A percentile compares a stretch with the other conserved stretches of the same genome.
Evolutionary conservation across 2,797 vertebrate species (phyloP).

Genomic region (Cossypha dichroa): DNA sequence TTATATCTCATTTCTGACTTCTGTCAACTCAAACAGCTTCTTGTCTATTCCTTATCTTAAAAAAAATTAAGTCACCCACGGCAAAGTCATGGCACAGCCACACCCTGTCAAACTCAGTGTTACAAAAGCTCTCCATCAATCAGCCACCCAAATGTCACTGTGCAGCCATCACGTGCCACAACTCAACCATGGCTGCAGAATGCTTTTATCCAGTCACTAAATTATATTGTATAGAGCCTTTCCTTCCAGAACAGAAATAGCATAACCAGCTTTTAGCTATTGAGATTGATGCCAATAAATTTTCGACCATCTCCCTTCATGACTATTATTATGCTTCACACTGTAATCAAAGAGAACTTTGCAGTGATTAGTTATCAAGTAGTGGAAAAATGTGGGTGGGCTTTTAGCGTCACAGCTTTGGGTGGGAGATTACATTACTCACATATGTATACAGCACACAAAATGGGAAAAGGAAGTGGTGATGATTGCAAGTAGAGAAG

Average conservation of each 20-base stretch:
- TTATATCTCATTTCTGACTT: constrained; percentile 14
- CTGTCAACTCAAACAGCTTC: background rate
- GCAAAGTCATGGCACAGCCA: background rate
- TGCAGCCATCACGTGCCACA: background rate
- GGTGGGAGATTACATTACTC: background rate
- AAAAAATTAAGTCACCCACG: background rate
- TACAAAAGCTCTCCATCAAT: background rate
- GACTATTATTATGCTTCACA: background rate
- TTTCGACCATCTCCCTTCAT: background rate
- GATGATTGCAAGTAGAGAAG: background rate
- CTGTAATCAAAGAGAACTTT: constrained; percentile 1
- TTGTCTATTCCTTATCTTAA: background rate
- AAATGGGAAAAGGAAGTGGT: background rate
- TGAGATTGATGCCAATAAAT: background rate
- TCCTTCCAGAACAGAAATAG: background rate
- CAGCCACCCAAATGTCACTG: background rate
- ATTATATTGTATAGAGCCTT: background rate
- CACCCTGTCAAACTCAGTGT: background rate
- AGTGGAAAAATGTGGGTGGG: background rate
- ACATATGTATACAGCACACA: background rate
- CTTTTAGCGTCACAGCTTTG: background rate
- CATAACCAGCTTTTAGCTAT: background rate
- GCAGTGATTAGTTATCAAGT: background rate
- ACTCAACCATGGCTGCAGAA: background rate
- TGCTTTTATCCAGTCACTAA: background rate